These are phyloP conservation scores for Chromoteleia sp. DNA, from an alignment of 2,888 invertebrate species.

Conservation along the genomic window DNA sequence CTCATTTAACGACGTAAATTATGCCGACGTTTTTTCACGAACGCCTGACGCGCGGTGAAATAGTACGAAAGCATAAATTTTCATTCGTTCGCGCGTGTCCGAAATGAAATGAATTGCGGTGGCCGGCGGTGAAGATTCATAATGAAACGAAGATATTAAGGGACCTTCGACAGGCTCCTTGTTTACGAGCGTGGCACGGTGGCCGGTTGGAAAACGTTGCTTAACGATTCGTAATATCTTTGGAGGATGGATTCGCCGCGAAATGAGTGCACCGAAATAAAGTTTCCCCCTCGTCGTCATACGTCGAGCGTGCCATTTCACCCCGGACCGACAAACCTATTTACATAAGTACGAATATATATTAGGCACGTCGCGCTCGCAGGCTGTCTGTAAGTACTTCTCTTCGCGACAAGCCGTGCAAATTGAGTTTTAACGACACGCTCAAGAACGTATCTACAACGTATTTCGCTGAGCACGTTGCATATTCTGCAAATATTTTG, in stretches of 20 bases:
- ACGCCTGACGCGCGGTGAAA: too few relatives aligned
- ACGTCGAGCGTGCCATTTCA: conserved; percentile 54
- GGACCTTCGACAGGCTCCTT: too few relatives aligned
- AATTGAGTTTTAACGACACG: conserved; percentile 74
- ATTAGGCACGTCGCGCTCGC: conserved; percentile 66
- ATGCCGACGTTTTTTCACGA: too few relatives aligned
- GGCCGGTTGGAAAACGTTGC: too few relatives aligned
- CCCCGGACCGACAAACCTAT: conserved; percentile 56
- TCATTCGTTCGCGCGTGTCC: too few relatives aligned
- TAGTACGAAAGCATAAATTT: too few relatives aligned
- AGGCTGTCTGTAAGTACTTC: conserved; percentile 69
- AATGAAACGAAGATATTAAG: too few relatives aligned
- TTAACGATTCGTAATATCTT: conserved; percentile 17
- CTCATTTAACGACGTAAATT: too few relatives aligned
- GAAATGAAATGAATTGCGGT: too few relatives aligned
- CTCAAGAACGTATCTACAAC: conserved; percentile 66
- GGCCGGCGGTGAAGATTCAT: too few relatives aligned
- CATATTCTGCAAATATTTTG: conserved; percentile 65
- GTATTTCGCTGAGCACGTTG: conserved; percentile 47
- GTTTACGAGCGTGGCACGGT: too few relatives aligned
- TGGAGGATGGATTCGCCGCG: conserved; percentile 25
- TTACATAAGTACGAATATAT: conserved; percentile 71
- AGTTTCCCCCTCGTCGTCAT: conserved; percentile 31
- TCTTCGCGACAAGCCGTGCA: conserved; percentile 70
- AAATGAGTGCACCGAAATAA: conserved; percentile 57